phyloP scores from a whole-genome alignment of 1,140 invertebrate genomes.

The Camponotus pennsylvanicus region DNA sequence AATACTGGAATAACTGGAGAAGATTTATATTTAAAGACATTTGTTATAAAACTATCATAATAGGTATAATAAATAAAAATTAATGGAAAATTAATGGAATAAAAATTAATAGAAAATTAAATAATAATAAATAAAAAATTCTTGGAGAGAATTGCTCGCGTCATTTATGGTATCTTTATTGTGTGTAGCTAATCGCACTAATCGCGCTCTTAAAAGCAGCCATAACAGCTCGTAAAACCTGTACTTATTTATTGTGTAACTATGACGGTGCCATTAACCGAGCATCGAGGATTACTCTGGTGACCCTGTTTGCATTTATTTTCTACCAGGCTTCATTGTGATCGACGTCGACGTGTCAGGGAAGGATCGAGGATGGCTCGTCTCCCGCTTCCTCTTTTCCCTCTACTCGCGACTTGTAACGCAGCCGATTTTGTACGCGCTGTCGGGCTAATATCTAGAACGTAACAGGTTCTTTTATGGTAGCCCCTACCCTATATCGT shows the following conservation, averaged over 20 bases:
- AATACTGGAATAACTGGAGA: not conserved
- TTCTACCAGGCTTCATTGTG: slow-evolving; percentile 32
- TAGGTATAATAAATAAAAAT: too few relatives aligned
- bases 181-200: not conserved
- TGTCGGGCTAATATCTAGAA: slow-evolving; percentile 75
- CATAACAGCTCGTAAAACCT: not conserved
- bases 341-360: not conserved
- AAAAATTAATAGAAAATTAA: too few relatives aligned
- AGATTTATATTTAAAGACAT: not conserved
- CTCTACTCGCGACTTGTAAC: not conserved
- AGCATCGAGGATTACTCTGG: slow-evolving; percentile 38
- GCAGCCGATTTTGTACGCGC: slow-evolving; percentile 59
- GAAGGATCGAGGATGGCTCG: not conserved
- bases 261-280: slow-evolving; percentile 54
- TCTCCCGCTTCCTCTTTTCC: too few relatives aligned
- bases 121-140: not conserved
- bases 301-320: slow-evolving; percentile 60
- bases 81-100: too few relatives aligned
- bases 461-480: slow-evolving; percentile 81
- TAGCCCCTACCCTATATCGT: slow-evolving; percentile 54
- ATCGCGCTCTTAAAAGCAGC: slow-evolving; percentile 9
- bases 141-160: not conserved
- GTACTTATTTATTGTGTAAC: slow-evolving; percentile 64
- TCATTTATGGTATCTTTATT: not conserved
- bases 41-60: not conserved